Evolutionary conservation across 1,140 invertebrate species (phyloP).

Genomic region (Drosophila trapezifrons): DNA sequence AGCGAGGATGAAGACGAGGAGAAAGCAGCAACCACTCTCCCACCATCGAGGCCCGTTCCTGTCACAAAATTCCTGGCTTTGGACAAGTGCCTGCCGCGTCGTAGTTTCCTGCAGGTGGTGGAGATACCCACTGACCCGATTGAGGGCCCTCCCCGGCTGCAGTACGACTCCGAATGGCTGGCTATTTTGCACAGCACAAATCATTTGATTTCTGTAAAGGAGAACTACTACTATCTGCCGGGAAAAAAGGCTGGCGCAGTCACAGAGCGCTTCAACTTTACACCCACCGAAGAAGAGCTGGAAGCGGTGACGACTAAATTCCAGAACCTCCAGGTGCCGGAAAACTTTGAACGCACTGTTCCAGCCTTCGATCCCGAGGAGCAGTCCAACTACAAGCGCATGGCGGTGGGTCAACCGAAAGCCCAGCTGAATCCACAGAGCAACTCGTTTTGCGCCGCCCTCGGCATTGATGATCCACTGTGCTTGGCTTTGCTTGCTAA

Average conservation of each 20-base stretch:
- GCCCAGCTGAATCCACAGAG: conserved; percentile 92
- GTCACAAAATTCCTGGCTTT: conserved; percentile 96
- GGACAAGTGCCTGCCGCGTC: conserved; percentile 96
- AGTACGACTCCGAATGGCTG: conserved; percentile 97
- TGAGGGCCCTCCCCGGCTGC: conserved; percentile 86
- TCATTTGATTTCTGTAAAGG: conserved; percentile 92
- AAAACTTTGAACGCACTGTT: conserved; percentile 91
- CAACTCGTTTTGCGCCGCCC: conserved; percentile 90
- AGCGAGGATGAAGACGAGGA: conserved; percentile 53
- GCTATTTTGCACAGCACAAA: conserved; percentile 94
- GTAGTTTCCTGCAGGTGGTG: conserved; percentile 93
- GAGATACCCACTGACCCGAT: conserved; percentile 82
- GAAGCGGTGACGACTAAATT: conserved; percentile 88
- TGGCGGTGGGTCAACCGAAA: conserved; percentile 77
- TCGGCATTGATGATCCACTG: conserved; percentile 91
- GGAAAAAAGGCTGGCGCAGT: conserved; percentile 86
- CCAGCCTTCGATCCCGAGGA: conserved; percentile 86
- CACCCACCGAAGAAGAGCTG: conserved; percentile 91
- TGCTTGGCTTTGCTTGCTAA: conserved; percentile 84
- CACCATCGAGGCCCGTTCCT: conserved; percentile 25
- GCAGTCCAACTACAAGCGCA: conserved; percentile 70
- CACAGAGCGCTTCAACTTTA: conserved; percentile 90
- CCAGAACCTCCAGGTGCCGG: conserved; percentile 87
- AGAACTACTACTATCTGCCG: conserved; percentile 90
- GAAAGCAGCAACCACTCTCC: not conserved